A percentile compares a stretch with the other conserved stretches of the same genome.
These are phyloP conservation scores for Bedellia somnulentella DNA, from an alignment of 2,888 invertebrate species.

Conservation along the genomic window DNA sequence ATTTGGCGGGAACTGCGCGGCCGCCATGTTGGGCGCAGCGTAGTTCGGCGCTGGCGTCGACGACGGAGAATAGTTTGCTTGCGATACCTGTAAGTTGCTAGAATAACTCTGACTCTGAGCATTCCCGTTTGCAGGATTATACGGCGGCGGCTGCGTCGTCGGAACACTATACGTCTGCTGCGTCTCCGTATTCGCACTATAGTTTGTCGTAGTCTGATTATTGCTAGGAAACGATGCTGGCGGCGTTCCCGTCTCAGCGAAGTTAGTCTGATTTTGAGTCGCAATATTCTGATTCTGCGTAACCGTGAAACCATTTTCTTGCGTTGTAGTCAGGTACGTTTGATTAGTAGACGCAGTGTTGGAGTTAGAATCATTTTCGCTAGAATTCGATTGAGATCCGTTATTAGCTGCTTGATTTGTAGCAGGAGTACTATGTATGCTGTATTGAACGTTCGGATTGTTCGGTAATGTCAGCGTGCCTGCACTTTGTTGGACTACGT, in stretches of 20 bases:
- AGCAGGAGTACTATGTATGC: slow-evolving; percentile 21
- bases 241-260: slow-evolving; percentile 25
- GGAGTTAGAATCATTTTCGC: slow-evolving; percentile 28
- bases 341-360: slow-evolving; percentile 32
- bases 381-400: slow-evolving; percentile 20
- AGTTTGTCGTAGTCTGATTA: slow-evolving; percentile 19
- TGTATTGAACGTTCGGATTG: slow-evolving; percentile 36
- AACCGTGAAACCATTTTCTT: slow-evolving; percentile 31
- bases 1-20: slow-evolving; percentile 29
- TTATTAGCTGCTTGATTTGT: slow-evolving; percentile 21
- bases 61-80: slow-evolving; percentile 37
- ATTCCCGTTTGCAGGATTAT: slow-evolving; percentile 29
- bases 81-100: slow-evolving; percentile 27
- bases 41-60: slow-evolving; percentile 40
- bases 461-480: slow-evolving; percentile 28
- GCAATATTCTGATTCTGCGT: slow-evolving; percentile 12
- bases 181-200: slow-evolving; percentile 25
- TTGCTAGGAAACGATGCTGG: slow-evolving; percentile 15
- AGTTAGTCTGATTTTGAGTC: slow-evolving; percentile 29
- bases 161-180: slow-evolving; percentile 21
- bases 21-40: slow-evolving; percentile 30
- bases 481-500: slow-evolving; percentile 38
- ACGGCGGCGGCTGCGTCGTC: slow-evolving; percentile 18
- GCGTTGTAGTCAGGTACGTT: slow-evolving; percentile 43
- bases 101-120: slow-evolving; percentile 25